Base-by-base conservation (phyloP, 2,888 invertebrate species). In the Bellardia pandia region DNA sequence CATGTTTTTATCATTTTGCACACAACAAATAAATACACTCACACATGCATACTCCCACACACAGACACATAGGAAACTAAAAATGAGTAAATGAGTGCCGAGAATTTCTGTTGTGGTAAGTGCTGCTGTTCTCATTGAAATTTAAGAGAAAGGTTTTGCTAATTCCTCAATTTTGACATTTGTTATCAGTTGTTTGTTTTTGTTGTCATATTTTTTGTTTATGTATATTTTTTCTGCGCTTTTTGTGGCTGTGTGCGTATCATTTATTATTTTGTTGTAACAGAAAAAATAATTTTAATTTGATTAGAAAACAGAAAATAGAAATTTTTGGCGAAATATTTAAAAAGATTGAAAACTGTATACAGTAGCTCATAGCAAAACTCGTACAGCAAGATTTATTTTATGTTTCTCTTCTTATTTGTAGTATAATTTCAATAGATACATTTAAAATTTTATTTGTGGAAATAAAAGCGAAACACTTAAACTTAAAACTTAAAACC, bases 101-200 rank as follows among this genome's bases (percentile, higher is more conserved):
- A 71, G 58, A 71, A 71, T 37, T 71, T 42, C 11, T 68, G 16
- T 1, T 81, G 3, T 81, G 9, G 4, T 14, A 42, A 37, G 8
- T 71, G 7, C 33, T 82, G n/a, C n/a, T 69, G 33, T 79, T 68
- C 68, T 56, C 69, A 48, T 40, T 33, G 78, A 58, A 48, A 78
- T 80, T 85, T 85, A 77, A 86, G 86, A 86, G 86, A 78, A 62
- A 16, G 3, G 2, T 86, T 80, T 58, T 82, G 81, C 74, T 85
- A 85, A 85, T 81, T 85, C 81, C 64, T 85, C 77, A 81, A 74
- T 84, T 77, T 87, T 78, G 75, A 79, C 77, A 81, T 77, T 60
- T 87, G 75, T 80, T 84, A 84, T 84, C 72, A 80, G 64, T 80
- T 69, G 33, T 75, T 80, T 69, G 33, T 75, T 78, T 62, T 77